These are phyloP conservation scores for Dascillus cervinus DNA, from an alignment of 2,888 invertebrate species.

Conservation along the genomic window DNA sequence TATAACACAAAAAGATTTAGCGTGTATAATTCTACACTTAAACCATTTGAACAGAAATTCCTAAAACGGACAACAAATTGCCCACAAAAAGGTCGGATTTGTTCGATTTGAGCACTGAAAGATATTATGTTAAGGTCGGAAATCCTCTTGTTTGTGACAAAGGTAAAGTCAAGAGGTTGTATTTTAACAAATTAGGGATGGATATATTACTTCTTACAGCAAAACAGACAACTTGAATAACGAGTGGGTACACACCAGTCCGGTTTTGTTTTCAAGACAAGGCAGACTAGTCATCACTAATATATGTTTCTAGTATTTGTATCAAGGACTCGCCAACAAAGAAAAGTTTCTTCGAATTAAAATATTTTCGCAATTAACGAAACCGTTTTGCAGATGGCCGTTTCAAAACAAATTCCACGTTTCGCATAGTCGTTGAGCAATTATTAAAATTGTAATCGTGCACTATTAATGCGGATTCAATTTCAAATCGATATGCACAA, in stretches of 20 bases:
- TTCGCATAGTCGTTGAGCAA: too few relatives aligned
- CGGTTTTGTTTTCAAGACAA: slow-evolving; percentile 8
- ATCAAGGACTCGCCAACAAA: neutral
- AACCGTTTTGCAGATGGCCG: neutral
- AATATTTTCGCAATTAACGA: neutral
- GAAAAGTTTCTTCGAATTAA: neutral
- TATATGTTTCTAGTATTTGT: neutral
- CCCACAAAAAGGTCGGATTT: slow-evolving; percentile 6
- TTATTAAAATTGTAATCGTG: too few relatives aligned
- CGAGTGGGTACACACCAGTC: slow-evolving; percentile 6
- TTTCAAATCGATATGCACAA: too few relatives aligned
- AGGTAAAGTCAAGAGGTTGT: slow-evolving; percentile 11
- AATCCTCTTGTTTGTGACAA: slow-evolving; percentile 16
- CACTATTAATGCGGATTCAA: too few relatives aligned
- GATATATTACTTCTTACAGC: slow-evolving; percentile 8
- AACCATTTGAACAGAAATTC: too few relatives aligned
- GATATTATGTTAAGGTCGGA: slow-evolving; percentile 12
- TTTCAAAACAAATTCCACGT: too few relatives aligned
- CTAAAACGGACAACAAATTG: slow-evolving; percentile 1
- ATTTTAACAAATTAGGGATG: slow-evolving; percentile 11
- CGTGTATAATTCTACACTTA: too few relatives aligned
- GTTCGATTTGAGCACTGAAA: slow-evolving; percentile 12
- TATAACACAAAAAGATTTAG: too few relatives aligned
- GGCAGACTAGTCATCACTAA: slow-evolving; percentile 5
- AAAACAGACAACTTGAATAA: slow-evolving; percentile 8